A percentile compares a stretch with the other conserved stretches of the same genome.
These are phyloP conservation scores for Bombus picipes DNA, from an alignment of 1,140 invertebrate species.

Conservation along the genomic window DNA sequence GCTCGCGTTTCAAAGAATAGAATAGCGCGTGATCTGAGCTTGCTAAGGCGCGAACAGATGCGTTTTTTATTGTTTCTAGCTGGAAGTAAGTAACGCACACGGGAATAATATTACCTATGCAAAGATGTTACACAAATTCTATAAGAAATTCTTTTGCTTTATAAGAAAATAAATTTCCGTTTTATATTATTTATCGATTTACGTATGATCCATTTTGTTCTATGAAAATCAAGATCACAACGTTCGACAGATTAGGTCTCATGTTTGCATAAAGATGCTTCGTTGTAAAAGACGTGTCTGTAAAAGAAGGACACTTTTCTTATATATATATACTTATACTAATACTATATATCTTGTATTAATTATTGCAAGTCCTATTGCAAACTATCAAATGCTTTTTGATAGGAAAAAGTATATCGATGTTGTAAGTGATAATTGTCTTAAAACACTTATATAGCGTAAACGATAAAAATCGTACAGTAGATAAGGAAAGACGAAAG, in stretches of 20 bases:
- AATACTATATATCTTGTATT: background rate
- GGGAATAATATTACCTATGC: no score
- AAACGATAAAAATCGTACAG: background rate
- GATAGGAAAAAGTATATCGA: background rate
- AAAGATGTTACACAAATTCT: rapidly evolving
- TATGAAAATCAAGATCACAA: no score
- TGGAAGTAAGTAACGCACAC: background rate
- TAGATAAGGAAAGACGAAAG: background rate
- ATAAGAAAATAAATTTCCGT: no score
- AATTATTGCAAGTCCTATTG: background rate
- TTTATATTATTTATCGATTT: no score
- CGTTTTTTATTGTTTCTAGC: background rate
- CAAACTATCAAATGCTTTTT: background rate
- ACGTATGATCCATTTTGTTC: no score
- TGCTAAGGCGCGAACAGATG: background rate
- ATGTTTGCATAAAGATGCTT: no score
- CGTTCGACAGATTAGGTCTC: no score
- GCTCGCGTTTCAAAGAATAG: background rate
- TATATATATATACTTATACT: no score
- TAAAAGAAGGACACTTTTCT: no score
- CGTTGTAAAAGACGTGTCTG: no score
- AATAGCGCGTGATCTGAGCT: background rate
- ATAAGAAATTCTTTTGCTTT: background rate
- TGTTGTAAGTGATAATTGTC: no score
- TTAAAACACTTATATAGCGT: no score